Conservation (phyloP, 2,113 vertebrate genomes). For the Cercocebus atys region DNA sequence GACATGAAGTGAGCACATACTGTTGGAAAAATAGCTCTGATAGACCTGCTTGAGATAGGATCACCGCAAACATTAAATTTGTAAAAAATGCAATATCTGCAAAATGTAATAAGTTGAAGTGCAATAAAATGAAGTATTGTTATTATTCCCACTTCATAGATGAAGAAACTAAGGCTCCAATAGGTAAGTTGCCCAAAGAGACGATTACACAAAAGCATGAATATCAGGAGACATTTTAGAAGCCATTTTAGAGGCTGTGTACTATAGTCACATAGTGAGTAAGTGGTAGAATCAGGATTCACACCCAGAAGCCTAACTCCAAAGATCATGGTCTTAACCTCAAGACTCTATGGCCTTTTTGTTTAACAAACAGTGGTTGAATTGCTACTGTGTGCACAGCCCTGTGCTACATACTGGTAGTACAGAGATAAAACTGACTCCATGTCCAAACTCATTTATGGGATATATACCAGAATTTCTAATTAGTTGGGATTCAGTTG, state of each 20-base stretch:
- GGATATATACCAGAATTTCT: not conserved
- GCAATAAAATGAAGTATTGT: not conserved
- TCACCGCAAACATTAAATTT: not conserved
- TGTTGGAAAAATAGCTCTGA: not conserved
- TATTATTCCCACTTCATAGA: conserved; percentile 16
- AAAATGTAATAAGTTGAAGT: not conserved
- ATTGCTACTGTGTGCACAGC: not conserved
- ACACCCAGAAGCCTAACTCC: not conserved
- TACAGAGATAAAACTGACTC: conserved; percentile 26
- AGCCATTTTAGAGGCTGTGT: not conserved
- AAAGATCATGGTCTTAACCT: not conserved
- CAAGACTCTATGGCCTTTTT: conserved; percentile 1
- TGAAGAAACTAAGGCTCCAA: not conserved
- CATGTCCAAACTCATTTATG: not conserved
- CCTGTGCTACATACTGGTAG: not conserved
- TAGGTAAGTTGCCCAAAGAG: not conserved
- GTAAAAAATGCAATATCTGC: not conserved
- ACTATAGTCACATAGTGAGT: not conserved
- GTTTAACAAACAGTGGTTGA: not conserved
- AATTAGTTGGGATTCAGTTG: not conserved
- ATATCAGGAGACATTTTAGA: not conserved
- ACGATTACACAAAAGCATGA: not conserved
- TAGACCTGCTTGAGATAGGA: not conserved
- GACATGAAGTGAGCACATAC: not conserved
- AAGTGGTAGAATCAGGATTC: not conserved